A percentile compares a stretch with the other conserved stretches of the same genome.
phyloP scores from a whole-genome alignment of 2,797 vertebrate species.

The Antrozous pallidus region DNA sequence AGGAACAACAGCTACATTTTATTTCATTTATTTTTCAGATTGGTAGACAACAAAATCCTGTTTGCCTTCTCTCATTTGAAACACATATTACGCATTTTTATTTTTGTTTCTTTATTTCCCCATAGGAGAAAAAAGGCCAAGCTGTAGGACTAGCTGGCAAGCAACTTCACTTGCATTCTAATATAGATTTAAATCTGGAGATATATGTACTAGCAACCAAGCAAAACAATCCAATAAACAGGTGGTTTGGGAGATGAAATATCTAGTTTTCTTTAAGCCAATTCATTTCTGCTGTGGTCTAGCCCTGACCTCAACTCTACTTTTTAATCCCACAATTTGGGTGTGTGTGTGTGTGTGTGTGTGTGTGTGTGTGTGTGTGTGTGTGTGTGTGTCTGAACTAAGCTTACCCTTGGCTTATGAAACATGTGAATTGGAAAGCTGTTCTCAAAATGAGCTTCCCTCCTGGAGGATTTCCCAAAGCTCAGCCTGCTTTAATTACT shows the following conservation, averaged over 20 bases:
- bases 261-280: conserved; percentile 36
- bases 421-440: conserved; percentile 64
- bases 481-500: conserved; percentile 77
- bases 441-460: conserved; percentile 67
- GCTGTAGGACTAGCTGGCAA: not conserved
- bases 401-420: conserved; percentile 57
- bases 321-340: conserved; percentile 57
- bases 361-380: conserved; percentile 5
- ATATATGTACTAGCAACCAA: conserved; percentile 10
- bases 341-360: not conserved
- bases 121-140: not conserved
- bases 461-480: conserved; percentile 72
- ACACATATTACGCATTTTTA: not conserved
- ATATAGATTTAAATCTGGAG: conserved; percentile 14
- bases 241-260: conserved; percentile 45
- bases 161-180: not conserved
- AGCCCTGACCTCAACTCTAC: conserved; percentile 41
- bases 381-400: conserved; percentile 39
- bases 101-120: not conserved
- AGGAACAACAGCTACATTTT: not conserved
- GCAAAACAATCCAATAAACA: conserved; percentile 42
- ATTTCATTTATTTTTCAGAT: not conserved
- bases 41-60: not conserved
- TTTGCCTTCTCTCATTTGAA: conserved; percentile 30
- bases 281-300: conserved; percentile 46